A percentile compares a stretch with the other conserved stretches of the same genome.
Evolutionary conservation across 2,113 vertebrate species (phyloP).

Genomic region (Taurulus bubalis): DNA sequence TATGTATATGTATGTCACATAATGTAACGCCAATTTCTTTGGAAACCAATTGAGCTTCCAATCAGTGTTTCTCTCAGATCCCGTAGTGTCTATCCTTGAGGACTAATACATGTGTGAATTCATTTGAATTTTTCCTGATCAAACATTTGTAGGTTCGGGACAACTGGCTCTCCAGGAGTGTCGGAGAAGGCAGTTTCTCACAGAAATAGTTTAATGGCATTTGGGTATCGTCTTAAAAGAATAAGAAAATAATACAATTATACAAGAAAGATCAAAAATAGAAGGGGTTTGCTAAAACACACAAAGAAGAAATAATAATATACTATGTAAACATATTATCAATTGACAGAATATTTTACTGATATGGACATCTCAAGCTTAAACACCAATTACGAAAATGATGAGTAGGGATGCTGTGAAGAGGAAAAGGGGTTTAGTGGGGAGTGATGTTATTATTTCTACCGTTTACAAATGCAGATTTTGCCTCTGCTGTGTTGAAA

Average conservation of each 20-base stretch:
- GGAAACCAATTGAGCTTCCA: neutral
- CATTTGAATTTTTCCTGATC: neutral
- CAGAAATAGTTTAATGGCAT: neutral
- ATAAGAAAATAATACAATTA: neutral
- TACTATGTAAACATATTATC: neutral
- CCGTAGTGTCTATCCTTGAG: neutral
- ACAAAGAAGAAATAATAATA: neutral
- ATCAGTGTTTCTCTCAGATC: neutral
- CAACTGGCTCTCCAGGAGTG: neutral
- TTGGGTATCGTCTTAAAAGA: neutral
- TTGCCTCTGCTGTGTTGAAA: neutral
- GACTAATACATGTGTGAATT: neutral
- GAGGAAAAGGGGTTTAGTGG: neutral
- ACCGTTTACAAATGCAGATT: too few relatives aligned
- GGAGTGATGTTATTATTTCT: neutral
- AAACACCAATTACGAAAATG: neutral
- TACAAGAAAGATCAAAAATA: neutral
- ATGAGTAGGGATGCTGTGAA: neutral
- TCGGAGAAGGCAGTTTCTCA: neutral
- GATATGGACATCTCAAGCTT: neutral
- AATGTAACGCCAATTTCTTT: neutral
- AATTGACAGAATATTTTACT: neutral
- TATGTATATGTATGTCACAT: too few relatives aligned
- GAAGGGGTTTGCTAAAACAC: neutral
- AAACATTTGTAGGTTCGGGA: neutral